phyloP scores from a whole-genome alignment of 2,113 vertebrate genomes.

The Romanogobio albipinnatus region DNA sequence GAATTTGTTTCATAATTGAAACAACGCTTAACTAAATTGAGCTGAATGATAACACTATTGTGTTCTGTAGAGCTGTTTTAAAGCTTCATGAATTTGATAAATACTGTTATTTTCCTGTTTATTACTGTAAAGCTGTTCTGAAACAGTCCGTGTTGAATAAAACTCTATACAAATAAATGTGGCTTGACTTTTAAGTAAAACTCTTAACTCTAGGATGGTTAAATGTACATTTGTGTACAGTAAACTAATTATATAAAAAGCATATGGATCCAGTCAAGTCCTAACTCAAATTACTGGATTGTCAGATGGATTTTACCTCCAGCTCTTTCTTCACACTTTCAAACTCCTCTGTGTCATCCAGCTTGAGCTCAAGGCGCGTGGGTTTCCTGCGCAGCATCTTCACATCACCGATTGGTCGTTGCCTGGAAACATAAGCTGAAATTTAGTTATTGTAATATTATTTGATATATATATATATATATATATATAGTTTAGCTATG shows the following conservation, averaged over 20 bases:
- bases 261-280: background rate
- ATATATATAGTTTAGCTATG: too few species aligned
- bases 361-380: constrained; percentile 92
- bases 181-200: too few species aligned
- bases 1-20: too few species aligned
- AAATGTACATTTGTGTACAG: background rate
- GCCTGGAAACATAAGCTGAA: background rate
- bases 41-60: too few species aligned
- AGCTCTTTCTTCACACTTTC: constrained; percentile 92
- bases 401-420: background rate
- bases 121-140: too few species aligned
- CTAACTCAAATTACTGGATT: background rate
- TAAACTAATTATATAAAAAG: background rate
- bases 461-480: too few species aligned
- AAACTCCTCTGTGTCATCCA: constrained; percentile 95
- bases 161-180: too few species aligned
- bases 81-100: too few species aligned
- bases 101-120: too few species aligned
- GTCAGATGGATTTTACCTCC: constrained; percentile 76
- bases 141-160: too few species aligned
- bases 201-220: background rate
- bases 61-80: too few species aligned
- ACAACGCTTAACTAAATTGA: too few species aligned
- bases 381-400: constrained; percentile 92
- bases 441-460: background rate